Conservation (phyloP, 2,113 vertebrate species). For the Vidua macroura region DNA sequence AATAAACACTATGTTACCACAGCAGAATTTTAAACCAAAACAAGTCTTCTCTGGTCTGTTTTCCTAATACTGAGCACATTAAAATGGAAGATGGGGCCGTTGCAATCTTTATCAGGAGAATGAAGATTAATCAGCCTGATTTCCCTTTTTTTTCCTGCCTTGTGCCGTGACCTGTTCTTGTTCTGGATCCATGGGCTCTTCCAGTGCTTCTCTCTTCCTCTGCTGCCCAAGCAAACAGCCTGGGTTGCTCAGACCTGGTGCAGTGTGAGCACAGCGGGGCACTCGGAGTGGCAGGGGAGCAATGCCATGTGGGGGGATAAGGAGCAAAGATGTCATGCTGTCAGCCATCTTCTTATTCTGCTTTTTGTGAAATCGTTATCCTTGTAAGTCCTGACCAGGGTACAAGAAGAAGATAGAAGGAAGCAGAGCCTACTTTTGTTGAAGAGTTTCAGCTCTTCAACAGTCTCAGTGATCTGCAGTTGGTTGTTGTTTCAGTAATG, state of each 20-base stretch:
- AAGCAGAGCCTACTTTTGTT: neutral
- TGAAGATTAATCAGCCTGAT: neutral
- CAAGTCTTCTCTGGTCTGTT: neutral
- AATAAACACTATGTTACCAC: slow-evolving; percentile 2
- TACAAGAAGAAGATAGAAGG: neutral
- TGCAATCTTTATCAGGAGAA: neutral
- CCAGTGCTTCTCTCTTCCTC: neutral
- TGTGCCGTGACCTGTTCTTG: neutral
- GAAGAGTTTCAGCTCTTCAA: neutral
- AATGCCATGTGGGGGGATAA: neutral
- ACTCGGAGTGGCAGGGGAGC: neutral
- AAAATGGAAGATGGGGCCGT: neutral
- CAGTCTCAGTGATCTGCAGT: neutral
- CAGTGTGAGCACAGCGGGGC: neutral
- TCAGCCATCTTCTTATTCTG: neutral
- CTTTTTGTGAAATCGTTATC: neutral
- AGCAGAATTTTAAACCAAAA: slow-evolving; percentile 34
- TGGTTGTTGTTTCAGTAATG: neutral
- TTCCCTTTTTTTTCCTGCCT: neutral
- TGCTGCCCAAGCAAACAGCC: neutral
- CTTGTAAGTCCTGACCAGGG: accelerated
- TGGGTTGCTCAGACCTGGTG: neutral
- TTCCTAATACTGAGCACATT: neutral
- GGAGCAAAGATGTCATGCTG: neutral
- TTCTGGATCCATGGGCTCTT: neutral